phyloP scores from a whole-genome alignment of 2,888 invertebrate genomes.

The Trichopoda pennipes region DNA sequence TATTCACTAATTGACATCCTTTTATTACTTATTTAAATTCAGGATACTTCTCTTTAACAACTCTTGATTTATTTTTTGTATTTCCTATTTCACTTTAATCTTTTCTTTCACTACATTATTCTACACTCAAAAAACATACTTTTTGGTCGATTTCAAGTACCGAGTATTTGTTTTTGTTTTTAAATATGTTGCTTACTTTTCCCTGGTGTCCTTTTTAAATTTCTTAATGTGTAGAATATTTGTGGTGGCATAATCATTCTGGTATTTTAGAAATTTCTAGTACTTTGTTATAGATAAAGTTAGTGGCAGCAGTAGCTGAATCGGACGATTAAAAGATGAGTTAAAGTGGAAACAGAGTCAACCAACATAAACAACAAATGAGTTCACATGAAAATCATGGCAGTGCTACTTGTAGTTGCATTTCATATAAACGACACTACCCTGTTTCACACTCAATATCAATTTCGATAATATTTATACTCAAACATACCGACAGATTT shows the following conservation, averaged over 20 bases:
- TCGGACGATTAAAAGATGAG: slow-evolving; percentile 34
- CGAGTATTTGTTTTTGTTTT: background rate
- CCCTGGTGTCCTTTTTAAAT: slow-evolving; percentile 44
- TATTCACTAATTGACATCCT: slow-evolving; percentile 56
- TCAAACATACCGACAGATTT: slow-evolving; percentile 12
- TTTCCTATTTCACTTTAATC: slow-evolving; percentile 1
- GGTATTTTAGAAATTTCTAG: slow-evolving; percentile 10
- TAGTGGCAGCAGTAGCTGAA: slow-evolving; percentile 41
- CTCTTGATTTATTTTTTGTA: background rate
- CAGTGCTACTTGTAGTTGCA: background rate
- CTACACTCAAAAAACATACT: background rate
- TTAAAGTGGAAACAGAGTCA: background rate
- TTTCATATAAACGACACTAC: slow-evolving; percentile 29
- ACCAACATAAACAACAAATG: slow-evolving; percentile 17
- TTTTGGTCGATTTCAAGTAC: slow-evolving; percentile 13
- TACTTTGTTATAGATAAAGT: slow-evolving; percentile 10
- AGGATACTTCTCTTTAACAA: slow-evolving; percentile 24
- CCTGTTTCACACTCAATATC: slow-evolving; percentile 50
- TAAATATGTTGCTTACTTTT: background rate
- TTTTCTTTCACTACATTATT: slow-evolving; percentile 41
- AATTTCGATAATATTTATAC: slow-evolving; percentile 13
- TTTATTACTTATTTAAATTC: slow-evolving; percentile 52
- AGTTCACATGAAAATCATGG: slow-evolving; percentile 46
- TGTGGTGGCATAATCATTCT: slow-evolving; percentile 58
- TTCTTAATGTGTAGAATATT: slow-evolving; percentile 42